These are phyloP conservation scores for Aplysina aerophoba DNA, from an alignment of 37 sponge, comb jelly and placozoan genomes.

Conservation along the genomic window DNA sequence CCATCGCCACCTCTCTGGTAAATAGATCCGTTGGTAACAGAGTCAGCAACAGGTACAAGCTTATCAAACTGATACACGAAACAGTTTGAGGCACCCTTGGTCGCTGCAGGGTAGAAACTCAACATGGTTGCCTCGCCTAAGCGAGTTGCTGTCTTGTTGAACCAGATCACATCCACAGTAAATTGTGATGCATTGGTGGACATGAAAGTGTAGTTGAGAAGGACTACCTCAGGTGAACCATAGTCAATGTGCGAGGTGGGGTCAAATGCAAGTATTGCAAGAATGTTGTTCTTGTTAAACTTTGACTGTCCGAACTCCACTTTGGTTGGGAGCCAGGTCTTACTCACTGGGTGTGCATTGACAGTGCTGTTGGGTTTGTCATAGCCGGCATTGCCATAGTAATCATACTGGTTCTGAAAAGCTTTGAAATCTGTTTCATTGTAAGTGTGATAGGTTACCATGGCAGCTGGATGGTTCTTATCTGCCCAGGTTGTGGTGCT, in stretches of 20 bases:
- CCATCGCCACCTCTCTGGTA: constrained; percentile 49
- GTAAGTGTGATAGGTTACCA: constrained; percentile 67
- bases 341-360: constrained; percentile 53
- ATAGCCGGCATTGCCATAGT: constrained; percentile 67
- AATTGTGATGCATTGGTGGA: not conserved
- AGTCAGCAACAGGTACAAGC: constrained; percentile 24
- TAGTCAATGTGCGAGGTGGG: constrained; percentile 39
- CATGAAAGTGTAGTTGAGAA: constrained; percentile 34
- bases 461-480: not conserved
- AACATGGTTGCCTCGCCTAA: constrained; percentile 76
- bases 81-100: not conserved
- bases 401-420: constrained; percentile 44
- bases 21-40: constrained; percentile 58
- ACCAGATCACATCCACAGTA: constrained; percentile 41
- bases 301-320: constrained; percentile 27
- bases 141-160: constrained; percentile 61
- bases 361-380: constrained; percentile 61
- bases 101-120: constrained; percentile 39
- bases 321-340: not conserved
- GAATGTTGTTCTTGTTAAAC: not conserved
- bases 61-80: not conserved
- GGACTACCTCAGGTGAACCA: constrained; percentile 56
- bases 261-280: constrained; percentile 35
- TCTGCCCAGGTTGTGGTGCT: constrained; percentile 38
- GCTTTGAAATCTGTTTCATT: constrained; percentile 61